Base-by-base conservation (phyloP, 2,888 invertebrate genomes). In the Mythimna pallens region DNA sequence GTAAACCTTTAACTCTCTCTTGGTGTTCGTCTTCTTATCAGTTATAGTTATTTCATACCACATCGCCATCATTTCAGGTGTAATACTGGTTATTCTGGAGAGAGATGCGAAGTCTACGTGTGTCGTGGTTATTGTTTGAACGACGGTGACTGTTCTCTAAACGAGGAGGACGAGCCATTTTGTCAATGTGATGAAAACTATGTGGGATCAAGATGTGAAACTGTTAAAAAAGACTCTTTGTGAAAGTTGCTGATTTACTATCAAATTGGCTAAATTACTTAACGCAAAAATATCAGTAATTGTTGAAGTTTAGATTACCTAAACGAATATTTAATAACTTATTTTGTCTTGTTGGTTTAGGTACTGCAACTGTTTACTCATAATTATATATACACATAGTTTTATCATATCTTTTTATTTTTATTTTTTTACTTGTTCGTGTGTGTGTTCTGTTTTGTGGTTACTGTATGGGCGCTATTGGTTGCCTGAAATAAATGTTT, bases 41-140 rank as follows among this genome's bases (percentile, higher is more conserved):
- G 17, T 47, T 47, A 9, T 36, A 36, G 9, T 20, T 50, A 50
- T 47, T 22, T 30, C 9, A n/a, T 20, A 20, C 7, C 14, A 3
- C 40, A 9, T 43, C 70, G 57, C 69, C 64, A 55, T 47, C 65
- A 82, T 86, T 96, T 87, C 90, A 94, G 96, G 20, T 97, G 97
- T 80, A 86, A 87, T 20, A 82, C 77, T 12, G 93, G 94, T 10
- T 96, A 91, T 81, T 86, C 82, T 1, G 97, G 97, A 4, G 74
- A 83, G 0, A 91, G 97, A 64, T 97, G 97, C 80, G 96, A 97
- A 78, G 86, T 89, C 0, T 91, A 97, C 81, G 80, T 94, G 3
- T 98, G 98, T 84, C 87, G 93, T 20, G 95, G 94, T 12, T 96
- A 95, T 87, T 98, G 98, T 89, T 89, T 98, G 73, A 97, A 98